phyloP scores from a whole-genome alignment of 1,140 invertebrate genomes.

The Artemia franciscana region DNA sequence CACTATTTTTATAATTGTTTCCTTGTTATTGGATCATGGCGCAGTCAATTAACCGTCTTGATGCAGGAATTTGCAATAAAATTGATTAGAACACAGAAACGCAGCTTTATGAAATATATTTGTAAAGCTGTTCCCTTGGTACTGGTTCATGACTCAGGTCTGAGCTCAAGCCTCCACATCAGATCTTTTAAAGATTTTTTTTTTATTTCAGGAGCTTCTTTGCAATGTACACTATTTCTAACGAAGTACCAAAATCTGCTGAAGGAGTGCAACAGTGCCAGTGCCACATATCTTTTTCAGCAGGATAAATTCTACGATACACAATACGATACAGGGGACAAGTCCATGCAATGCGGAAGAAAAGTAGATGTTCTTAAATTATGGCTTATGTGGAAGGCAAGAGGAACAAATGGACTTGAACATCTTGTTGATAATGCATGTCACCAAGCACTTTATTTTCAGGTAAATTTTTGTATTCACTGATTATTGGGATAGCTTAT shows the following conservation, averaged over 20 bases:
- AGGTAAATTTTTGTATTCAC: too few relatives aligned
- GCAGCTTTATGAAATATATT: too few relatives aligned
- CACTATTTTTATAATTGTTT: too few relatives aligned
- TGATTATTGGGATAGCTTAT: too few relatives aligned
- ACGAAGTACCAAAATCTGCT: constrained; percentile 35
- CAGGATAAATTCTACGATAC: constrained; percentile 82
- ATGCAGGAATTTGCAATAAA: too few relatives aligned
- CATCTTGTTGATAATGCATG: constrained; percentile 36
- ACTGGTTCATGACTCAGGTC: too few relatives aligned
- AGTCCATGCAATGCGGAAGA: constrained; percentile 74
- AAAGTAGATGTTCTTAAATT: constrained; percentile 80
- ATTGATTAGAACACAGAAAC: too few relatives aligned
- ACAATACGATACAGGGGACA: constrained; percentile 71
- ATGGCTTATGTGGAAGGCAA: constrained; percentile 74
- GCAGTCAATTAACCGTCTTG: too few relatives aligned
- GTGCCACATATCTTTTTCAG: constrained; percentile 68
- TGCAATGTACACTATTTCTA: constrained; percentile 67
- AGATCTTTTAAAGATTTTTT: too few relatives aligned
- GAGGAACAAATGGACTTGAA: constrained; percentile 33
- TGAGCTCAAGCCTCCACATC: too few relatives aligned
- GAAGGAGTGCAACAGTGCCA: constrained; percentile 43
- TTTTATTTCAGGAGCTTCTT: constrained; percentile 34
- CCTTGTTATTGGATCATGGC: too few relatives aligned
- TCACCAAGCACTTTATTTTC: constrained; percentile 28
- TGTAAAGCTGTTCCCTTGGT: too few relatives aligned